phyloP scores from a whole-genome alignment of 2,888 invertebrate genomes.

The Lottia gigantea region DNA sequence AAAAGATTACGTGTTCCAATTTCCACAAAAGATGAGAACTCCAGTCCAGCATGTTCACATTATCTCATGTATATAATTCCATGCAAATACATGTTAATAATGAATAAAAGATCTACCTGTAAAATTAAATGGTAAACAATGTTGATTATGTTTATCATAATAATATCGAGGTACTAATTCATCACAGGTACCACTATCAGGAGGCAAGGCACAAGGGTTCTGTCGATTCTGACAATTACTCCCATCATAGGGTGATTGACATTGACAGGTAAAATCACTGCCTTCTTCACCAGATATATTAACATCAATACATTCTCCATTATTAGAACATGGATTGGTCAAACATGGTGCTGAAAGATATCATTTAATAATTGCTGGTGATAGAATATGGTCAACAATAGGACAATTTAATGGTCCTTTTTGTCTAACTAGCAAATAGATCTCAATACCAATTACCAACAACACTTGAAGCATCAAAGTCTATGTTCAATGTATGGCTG shows the following conservation, averaged over 20 bases:
- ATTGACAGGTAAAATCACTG: slow-evolving; percentile 46
- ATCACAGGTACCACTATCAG: slow-evolving; percentile 52
- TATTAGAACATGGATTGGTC: slow-evolving; percentile 52
- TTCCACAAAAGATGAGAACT: too few relatives aligned
- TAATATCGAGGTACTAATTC: slow-evolving; percentile 48
- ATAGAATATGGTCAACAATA: slow-evolving; percentile 12
- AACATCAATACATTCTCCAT: slow-evolving; percentile 48
- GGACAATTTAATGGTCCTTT: too few relatives aligned
- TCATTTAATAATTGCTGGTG: neutral
- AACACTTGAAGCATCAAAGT: neutral
- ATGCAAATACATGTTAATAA: too few relatives aligned
- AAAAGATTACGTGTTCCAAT: too few relatives aligned
- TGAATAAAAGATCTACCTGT: slow-evolving; percentile 40
- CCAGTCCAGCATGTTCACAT: too few relatives aligned
- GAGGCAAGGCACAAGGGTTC: slow-evolving; percentile 58
- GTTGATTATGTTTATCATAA: slow-evolving; percentile 53
- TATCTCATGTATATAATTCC: too few relatives aligned
- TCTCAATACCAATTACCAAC: neutral
- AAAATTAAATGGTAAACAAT: slow-evolving; percentile 55
- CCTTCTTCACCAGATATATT: slow-evolving; percentile 23
- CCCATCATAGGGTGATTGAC: slow-evolving; percentile 55
- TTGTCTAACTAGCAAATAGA: neutral
- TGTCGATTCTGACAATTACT: slow-evolving; percentile 48
- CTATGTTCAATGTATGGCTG: too few relatives aligned
- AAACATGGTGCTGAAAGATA: slow-evolving; percentile 49